Evolutionary conservation across 1,140 invertebrate genomes (phyloP).

Genomic region (Asobara japonica): DNA sequence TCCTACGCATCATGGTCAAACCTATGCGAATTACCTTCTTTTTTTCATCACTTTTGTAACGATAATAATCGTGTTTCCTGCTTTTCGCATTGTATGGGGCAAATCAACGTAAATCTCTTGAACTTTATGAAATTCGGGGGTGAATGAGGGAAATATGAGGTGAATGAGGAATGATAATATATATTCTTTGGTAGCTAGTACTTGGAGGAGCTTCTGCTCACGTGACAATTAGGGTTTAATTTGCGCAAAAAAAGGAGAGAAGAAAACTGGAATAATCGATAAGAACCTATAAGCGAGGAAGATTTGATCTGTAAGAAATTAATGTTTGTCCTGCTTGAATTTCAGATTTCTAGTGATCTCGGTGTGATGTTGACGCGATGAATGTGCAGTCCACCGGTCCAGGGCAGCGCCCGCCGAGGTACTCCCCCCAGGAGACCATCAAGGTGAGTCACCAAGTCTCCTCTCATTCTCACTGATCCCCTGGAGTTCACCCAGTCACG

Average conservation of each 20-base stretch:
- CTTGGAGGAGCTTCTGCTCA: too few relatives aligned
- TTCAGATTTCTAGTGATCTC: slow-evolving; percentile 41
- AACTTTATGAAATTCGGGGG: slow-evolving; percentile 8
- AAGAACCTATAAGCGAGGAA: too few relatives aligned
- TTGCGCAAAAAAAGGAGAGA: too few relatives aligned
- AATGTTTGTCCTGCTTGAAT: slow-evolving; percentile 12
- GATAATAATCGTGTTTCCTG: not conserved
- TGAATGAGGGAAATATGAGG: not conserved
- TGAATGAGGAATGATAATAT: too few relatives aligned
- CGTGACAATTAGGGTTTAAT: too few relatives aligned
- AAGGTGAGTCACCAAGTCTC: slow-evolving; percentile 46
- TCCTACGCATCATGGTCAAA: not conserved
- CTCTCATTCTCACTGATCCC: not conserved
- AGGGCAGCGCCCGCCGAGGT: slow-evolving; percentile 51
- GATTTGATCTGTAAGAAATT: too few relatives aligned
- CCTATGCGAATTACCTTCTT: not conserved
- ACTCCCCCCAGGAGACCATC: slow-evolving; percentile 56
- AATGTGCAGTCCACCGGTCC: slow-evolving; percentile 51
- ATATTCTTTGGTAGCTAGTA: too few relatives aligned
- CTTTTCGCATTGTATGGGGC: not conserved
- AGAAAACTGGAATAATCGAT: too few relatives aligned
- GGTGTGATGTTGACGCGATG: slow-evolving; percentile 55
- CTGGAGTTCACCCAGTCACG: not conserved
- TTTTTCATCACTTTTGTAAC: not conserved
- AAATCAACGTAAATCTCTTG: not conserved